phyloP scores from a whole-genome alignment of 2,797 vertebrate genomes.

The Thalassophryne amazonica region DNA sequence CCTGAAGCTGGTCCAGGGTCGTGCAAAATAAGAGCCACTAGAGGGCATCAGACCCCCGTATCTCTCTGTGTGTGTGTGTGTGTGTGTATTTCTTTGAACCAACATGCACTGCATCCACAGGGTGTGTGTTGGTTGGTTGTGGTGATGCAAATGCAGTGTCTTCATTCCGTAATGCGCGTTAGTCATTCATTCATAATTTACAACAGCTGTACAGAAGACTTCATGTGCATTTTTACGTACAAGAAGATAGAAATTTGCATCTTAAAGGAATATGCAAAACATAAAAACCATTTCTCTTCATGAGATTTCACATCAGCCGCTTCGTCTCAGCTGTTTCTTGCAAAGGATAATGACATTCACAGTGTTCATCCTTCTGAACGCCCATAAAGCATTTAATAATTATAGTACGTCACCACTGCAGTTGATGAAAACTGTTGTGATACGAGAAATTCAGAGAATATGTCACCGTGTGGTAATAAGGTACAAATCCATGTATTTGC shows the following conservation, averaged over 20 bases:
- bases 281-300: constrained; percentile 27
- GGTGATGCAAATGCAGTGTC: constrained; percentile 29
- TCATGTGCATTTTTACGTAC: constrained; percentile 51
- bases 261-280: constrained; percentile 57
- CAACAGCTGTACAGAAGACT: constrained; percentile 36
- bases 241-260: constrained; percentile 48
- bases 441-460: constrained; percentile 52
- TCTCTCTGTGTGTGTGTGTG: too few species aligned
- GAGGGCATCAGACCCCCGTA: constrained; percentile 49
- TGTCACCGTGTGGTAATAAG: constrained; percentile 48
- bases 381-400: too few species aligned
- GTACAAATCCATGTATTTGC: constrained; percentile 34
- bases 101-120: constrained; percentile 10
- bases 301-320: constrained; percentile 40
- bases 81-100: constrained; percentile 11
- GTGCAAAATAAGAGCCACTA: constrained; percentile 44
- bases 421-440: constrained; percentile 48
- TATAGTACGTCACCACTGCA: constrained; percentile 40
- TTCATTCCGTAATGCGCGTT: constrained; percentile 40
- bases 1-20: constrained; percentile 16
- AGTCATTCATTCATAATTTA: constrained; percentile 51
- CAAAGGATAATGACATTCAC: constrained; percentile 37
- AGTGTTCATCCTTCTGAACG: too few species aligned
- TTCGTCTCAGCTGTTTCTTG: constrained; percentile 8
- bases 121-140: constrained; percentile 12